These are phyloP conservation scores for Corticium candelabrum DNA, from an alignment of 37 sponge, comb jelly and placozoan species.

Conservation along the genomic window DNA sequence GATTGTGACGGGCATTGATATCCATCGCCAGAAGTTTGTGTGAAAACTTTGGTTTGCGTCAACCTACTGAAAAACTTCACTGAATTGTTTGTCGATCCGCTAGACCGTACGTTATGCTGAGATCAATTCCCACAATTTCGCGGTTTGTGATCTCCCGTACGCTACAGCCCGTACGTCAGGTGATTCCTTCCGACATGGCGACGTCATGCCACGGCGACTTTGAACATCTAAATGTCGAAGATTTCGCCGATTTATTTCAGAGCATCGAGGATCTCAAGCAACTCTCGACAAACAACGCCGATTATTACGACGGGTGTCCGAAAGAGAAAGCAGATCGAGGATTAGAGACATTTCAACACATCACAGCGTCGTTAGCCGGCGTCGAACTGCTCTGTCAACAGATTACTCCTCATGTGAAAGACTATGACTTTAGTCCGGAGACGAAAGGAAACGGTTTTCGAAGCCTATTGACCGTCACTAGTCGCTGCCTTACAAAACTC, in stretches of 20 bases:
- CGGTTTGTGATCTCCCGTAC: too few species aligned
- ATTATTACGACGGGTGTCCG: neutral
- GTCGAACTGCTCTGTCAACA: neutral
- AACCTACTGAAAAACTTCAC: too few species aligned
- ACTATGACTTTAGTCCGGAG: neutral
- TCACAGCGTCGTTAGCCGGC: neutral
- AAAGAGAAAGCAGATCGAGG: neutral
- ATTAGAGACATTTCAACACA: neutral
- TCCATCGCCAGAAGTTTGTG: too few species aligned
- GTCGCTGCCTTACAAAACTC: slow-evolving; percentile 17
- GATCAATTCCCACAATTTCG: too few species aligned
- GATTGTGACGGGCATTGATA: too few species aligned
- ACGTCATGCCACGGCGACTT: too few species aligned
- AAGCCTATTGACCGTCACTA: slow-evolving; percentile 32
- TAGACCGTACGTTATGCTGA: too few species aligned
- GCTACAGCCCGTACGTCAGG: too few species aligned
- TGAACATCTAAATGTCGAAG: neutral
- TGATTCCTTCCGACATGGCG: too few species aligned
- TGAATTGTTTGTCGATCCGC: too few species aligned
- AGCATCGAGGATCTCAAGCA: neutral
- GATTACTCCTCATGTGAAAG: neutral
- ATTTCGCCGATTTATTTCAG: neutral
- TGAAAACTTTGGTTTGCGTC: too few species aligned
- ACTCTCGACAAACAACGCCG: neutral
- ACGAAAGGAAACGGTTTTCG: slow-evolving; percentile 77